Conservation (phyloP, 2,888 invertebrate genomes). For the Nesidiocoris tenuis region DNA sequence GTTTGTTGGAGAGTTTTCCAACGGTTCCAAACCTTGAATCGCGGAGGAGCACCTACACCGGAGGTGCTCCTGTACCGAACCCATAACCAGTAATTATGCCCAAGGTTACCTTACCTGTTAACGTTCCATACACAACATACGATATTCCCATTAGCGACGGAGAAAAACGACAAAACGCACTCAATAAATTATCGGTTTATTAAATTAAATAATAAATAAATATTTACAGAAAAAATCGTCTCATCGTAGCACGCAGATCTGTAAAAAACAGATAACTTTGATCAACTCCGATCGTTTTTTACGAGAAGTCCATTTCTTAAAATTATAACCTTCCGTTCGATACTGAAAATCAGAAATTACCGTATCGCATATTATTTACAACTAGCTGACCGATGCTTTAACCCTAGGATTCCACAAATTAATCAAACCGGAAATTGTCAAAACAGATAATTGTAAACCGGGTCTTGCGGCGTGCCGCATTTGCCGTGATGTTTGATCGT, state of each 20-base stretch:
- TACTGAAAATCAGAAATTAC: neutral
- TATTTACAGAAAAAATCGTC: neutral
- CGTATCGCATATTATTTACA: too few relatives aligned
- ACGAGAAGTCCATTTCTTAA: neutral
- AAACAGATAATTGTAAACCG: slow-evolving; percentile 80
- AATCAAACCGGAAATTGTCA: slow-evolving; percentile 34
- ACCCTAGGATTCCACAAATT: neutral
- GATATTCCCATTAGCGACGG: too few relatives aligned
- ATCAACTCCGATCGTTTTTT: neutral
- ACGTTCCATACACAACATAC: too few relatives aligned
- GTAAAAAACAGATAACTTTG: neutral
- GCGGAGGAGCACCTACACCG: too few relatives aligned
- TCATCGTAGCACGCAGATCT: neutral
- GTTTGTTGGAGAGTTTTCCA: too few relatives aligned
- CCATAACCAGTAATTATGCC: too few relatives aligned
- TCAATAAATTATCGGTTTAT: neutral
- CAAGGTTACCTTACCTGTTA: too few relatives aligned
- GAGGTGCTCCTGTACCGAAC: too few relatives aligned
- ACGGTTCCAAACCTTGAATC: too few relatives aligned
- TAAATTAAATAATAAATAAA: neutral
- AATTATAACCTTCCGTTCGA: neutral
- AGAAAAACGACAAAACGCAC: too few relatives aligned
- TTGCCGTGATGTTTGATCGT: slow-evolving; percentile 72
- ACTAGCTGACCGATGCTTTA: too few relatives aligned
- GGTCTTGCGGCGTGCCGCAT: slow-evolving; percentile 80